Evolutionary conservation across 2,888 invertebrate genomes (phyloP).

Genomic region (Lasioglossum vierecki): DNA sequence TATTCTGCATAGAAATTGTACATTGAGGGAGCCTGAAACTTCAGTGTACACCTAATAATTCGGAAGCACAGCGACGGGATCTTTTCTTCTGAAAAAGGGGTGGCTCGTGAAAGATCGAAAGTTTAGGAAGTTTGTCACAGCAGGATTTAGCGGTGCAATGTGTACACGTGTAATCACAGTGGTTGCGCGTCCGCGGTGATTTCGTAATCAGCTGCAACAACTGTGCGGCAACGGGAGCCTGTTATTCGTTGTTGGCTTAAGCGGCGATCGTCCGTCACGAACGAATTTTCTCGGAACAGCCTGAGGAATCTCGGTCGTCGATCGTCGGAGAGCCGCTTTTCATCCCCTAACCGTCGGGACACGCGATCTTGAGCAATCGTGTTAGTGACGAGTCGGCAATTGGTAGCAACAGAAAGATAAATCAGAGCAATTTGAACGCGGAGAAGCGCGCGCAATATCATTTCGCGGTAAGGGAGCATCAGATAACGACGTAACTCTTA

Average conservation of each 20-base stretch:
- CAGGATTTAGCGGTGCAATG: not conserved
- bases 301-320: not conserved
- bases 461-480: slow-evolving; percentile 29
- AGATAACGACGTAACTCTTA: slow-evolving; percentile 36
- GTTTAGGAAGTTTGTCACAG: not conserved
- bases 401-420: not conserved
- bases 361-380: not conserved
- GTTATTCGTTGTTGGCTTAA: not conserved
- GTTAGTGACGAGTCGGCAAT: not conserved
- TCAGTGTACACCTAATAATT: not conserved
- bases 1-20: not conserved
- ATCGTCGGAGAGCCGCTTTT: slow-evolving; percentile 2
- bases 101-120: not conserved
- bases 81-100: not conserved
- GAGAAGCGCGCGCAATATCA: slow-evolving; percentile 12
- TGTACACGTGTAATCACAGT: slow-evolving; percentile 10
- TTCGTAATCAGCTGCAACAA: slow-evolving; percentile 24
- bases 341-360: not conserved
- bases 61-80: not conserved
- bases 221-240: slow-evolving; percentile 20
- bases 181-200: not conserved
- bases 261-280: not conserved
- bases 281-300: not conserved
- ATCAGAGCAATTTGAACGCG: not conserved
- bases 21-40: not conserved